Base-by-base conservation (phyloP, 2,888 invertebrate species). In the Dicranocentrus wangi region DNA sequence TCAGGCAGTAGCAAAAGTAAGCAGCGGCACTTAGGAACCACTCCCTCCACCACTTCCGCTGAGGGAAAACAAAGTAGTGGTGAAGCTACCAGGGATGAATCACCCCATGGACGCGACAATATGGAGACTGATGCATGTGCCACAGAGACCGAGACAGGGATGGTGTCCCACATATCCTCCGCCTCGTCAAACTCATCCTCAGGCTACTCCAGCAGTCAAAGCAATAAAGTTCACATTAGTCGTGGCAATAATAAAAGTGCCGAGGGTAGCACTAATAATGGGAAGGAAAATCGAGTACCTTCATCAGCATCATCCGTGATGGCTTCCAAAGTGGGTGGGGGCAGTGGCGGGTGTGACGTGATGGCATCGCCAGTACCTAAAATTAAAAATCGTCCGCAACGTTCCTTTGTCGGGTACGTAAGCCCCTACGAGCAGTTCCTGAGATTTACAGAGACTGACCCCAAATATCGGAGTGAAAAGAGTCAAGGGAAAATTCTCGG, bases 401-500 rank as follows among this genome's bases (percentile, higher is more conserved):
- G 69, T 8, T 69, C 69, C 53, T 69, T 69, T 23, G 23, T 32
- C 17, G 69, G 69, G 10, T 69, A 69, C 27, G 69, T 69, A 1
- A 69, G 69, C 21, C 80, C 82, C 1, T 82, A 81, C 58, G 79
- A 82, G 32, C 84, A 83, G 51, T 71, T 83, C 15, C 10, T 81
- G 1, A 77, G 80, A 72, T 81, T 69, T 15, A 65, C 80, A 28
- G 84, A 85, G 43, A 81, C 77, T 68, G 84, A 83, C 42, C 79
- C 82, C n/a, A 83, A 73, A 32, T 85, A 82, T 78, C 72, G n/a
- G n/a, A n/a, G n/a, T n/a, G n/a, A n/a, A n/a, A n/a, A n/a, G n/a
- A n/a, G n/a, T n/a, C n/a, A n/a, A n/a, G n/a, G n/a, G n/a, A n/a
- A n/a, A n/a, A n/a, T n/a, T n/a, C n/a, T n/a, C n/a, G n/a, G n/a